Percentiles rank a stretch among this genome's conserved stretches.
These are phyloP conservation scores for Porites cylindrica DNA, from an alignment of 92 coral and sea anemone species.

Conservation along the genomic window DNA sequence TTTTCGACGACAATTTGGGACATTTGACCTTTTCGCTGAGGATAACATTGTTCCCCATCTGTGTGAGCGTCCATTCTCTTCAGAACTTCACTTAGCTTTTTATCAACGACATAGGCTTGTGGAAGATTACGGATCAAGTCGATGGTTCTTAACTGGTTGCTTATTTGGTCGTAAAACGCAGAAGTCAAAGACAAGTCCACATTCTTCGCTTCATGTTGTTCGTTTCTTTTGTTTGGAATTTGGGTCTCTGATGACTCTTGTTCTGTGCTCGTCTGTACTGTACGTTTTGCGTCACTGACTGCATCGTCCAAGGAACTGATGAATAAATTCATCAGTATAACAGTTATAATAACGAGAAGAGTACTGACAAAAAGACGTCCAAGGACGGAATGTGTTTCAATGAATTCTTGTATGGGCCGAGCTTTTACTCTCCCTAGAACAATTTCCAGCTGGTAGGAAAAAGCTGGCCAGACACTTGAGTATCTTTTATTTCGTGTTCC, in stretches of 20 bases:
- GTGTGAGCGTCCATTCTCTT: neutral
- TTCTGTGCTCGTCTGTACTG: neutral
- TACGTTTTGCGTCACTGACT: neutral
- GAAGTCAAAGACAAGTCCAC: no score
- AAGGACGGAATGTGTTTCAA: neutral
- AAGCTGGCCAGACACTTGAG: conserved; percentile 2
- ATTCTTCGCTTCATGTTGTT: no score
- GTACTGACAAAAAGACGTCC: neutral
- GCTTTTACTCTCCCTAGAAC: neutral
- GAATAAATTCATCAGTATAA: conserved; percentile 13
- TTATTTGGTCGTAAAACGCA: neutral
- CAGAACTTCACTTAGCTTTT: neutral
- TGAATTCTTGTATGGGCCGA: neutral
- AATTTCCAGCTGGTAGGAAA: conserved; percentile 1
- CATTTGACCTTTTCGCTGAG: neutral
- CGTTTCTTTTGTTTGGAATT: neutral
- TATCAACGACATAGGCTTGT: neutral
- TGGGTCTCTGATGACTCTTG: neutral
- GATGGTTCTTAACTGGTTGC: neutral
- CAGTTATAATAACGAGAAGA: neutral
- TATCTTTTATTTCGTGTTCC: neutral
- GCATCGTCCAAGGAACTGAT: neutral
- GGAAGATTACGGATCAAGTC: neutral
- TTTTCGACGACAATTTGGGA: neutral
- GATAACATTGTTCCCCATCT: neutral